Conservation (phyloP, 1,140 invertebrate genomes). For the Brachystomella parvula region DNA sequence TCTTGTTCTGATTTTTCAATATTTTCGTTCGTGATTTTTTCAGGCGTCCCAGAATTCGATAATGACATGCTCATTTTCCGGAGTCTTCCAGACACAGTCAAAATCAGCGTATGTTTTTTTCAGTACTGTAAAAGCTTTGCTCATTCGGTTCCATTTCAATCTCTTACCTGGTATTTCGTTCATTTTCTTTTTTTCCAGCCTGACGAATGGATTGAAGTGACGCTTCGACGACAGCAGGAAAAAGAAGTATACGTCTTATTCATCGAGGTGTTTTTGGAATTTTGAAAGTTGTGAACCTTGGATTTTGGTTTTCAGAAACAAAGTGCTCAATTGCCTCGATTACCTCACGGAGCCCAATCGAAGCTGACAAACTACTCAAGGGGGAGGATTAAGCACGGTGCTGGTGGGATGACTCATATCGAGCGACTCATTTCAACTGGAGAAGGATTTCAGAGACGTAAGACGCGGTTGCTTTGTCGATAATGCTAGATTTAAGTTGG, state of each 20-base stretch:
- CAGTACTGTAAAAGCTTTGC: neutral
- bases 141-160: neutral
- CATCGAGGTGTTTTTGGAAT: neutral
- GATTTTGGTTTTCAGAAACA: constrained; percentile 23
- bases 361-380: constrained; percentile 12
- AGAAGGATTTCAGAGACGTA: constrained; percentile 26
- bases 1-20: neutral
- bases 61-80: constrained; percentile 23
- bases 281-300: neutral
- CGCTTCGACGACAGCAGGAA: neutral
- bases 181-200: neutral
- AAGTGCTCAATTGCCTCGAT: constrained; percentile 21
- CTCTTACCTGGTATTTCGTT: neutral
- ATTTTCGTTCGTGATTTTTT: neutral
- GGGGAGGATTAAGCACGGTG: constrained; percentile 17
- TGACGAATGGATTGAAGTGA: constrained; percentile 16
- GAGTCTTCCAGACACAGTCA: constrained; percentile 30
- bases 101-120: constrained; percentile 20
- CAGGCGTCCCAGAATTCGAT: constrained; percentile 19
- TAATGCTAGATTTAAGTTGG: neutral
- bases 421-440: constrained; percentile 18
- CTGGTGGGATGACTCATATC: constrained; percentile 14
- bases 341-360: constrained; percentile 14
- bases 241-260: neutral
- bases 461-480: neutral